These are phyloP conservation scores for Endotricha flammealis DNA, from an alignment of 2,888 invertebrate species.

Conservation along the genomic window DNA sequence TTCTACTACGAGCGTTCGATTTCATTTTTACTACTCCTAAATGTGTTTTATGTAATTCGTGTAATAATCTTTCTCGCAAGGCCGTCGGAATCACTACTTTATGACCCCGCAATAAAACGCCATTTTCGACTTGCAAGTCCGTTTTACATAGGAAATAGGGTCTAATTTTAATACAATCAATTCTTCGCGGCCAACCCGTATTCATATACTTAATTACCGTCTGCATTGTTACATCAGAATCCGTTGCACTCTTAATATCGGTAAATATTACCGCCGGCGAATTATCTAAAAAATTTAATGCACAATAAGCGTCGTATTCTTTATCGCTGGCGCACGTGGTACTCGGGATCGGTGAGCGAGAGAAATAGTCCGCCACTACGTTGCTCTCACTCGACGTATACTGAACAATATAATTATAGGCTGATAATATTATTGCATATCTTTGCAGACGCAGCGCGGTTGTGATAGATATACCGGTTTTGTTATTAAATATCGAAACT, in stretches of 20 bases:
- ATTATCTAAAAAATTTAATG: conserved; percentile 3
- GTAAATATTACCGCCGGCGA: conserved; percentile 1
- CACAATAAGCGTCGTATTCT: neutral
- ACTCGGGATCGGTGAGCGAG: too few relatives aligned
- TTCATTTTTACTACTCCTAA: conserved; percentile 18
- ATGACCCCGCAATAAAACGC: neutral
- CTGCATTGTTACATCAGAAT: neutral
- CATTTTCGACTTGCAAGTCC: conserved; percentile 6
- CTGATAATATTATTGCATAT: neutral
- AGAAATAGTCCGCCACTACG: too few relatives aligned
- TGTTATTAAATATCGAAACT: neutral
- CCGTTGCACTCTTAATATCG: neutral
- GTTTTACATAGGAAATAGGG: conserved; percentile 4
- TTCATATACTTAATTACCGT: neutral
- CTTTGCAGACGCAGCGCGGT: neutral
- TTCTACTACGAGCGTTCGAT: conserved; percentile 10
- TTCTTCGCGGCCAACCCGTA: neutral
- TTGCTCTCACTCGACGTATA: neutral
- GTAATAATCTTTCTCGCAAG: too few relatives aligned
- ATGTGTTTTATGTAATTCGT: conserved; percentile 9
- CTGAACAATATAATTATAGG: neutral
- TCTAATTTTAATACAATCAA: conserved; percentile 1
- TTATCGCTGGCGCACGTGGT: too few relatives aligned
- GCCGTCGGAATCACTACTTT: conserved; percentile 1
- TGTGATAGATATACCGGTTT: neutral